Evolutionary conservation across 1,140 invertebrate genomes (phyloP).

Genomic region (Calycopis cecrops): DNA sequence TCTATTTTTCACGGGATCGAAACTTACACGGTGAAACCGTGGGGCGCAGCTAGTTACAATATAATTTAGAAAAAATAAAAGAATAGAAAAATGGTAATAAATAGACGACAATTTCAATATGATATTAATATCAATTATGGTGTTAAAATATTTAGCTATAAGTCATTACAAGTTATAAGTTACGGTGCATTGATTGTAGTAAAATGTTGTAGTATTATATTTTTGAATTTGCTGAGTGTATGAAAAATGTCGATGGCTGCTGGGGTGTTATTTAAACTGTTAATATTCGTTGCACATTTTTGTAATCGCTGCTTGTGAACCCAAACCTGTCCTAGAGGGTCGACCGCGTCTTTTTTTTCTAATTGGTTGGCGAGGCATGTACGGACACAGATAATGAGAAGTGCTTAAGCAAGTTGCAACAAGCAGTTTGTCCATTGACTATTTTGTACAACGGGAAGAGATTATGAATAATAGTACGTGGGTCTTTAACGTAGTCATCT

Average conservation of each 20-base stretch:
- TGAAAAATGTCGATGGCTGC: not conserved
- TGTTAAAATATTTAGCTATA: not conserved
- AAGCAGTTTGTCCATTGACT: not conserved
- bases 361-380: not conserved
- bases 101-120: no score
- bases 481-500: not conserved
- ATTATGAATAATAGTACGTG: not conserved
- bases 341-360: not conserved
- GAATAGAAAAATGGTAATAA: not conserved
- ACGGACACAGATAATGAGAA: not conserved
- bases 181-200: not conserved
- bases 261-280: no score
- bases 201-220: not conserved
- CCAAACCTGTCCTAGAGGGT: not conserved
- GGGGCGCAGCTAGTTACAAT: not conserved
- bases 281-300: not conserved
- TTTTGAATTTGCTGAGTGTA: not conserved
- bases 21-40: no score
- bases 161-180: no score
- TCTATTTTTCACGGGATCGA: no score
- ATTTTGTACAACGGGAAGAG: not conserved
- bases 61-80: not conserved
- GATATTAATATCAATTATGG: not conserved
- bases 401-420: not conserved
- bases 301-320: not conserved